Base-by-base conservation (phyloP, 2,113 vertebrate species). In the Coptodon rendalli region DNA sequence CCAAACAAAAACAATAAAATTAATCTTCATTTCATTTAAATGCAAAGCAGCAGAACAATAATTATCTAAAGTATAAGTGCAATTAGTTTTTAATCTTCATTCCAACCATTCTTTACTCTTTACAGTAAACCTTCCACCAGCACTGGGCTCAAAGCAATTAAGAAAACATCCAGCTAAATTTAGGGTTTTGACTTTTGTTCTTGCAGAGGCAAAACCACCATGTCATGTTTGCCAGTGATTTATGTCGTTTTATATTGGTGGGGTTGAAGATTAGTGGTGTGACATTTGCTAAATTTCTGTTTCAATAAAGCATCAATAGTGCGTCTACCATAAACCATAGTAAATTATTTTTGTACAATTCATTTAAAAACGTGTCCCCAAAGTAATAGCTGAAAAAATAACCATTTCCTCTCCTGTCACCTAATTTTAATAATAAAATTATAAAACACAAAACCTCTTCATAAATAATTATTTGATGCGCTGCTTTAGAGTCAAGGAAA, bases 51-150 rank as follows among this genome's bases (percentile, higher is more conserved):
- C 54, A 88, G 54, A 81, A 54, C 53, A 85, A n/a, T 84, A 76
- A 68, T 81, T n/a, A 86, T 86, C 19, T 38, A 63, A 34, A 92
- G 24, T 89, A 91, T 48, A 83, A 93, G 92, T 94, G 92, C 90
- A 94, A 92, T 79, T 80, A 1, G 50, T 22, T 66, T 76, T 53
- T 59, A 13, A 81, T 27, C 45, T 76, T 53, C 81, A 83, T 71
- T 53, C 13, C 17, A 34, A 22, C 27, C 9, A 59, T 61, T 48
- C 48, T 31, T 79, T 7, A 57, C 13, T 34, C 16, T 52, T 73
- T 71, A 78, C 7, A 48, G 53, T 48, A 17, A 78, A 80, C 48
- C 10, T 82, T 85, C 22, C 36, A 36, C 34, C 45, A 71, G 19
- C 4, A 52, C 16, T n/a, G 3, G 43, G 40, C 27, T 80, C 38